Evolutionary conservation across 2,797 vertebrate genomes (phyloP), one percentile per base, ranked within the genome.

Genomic region (Meriones psammophilus): DNA sequence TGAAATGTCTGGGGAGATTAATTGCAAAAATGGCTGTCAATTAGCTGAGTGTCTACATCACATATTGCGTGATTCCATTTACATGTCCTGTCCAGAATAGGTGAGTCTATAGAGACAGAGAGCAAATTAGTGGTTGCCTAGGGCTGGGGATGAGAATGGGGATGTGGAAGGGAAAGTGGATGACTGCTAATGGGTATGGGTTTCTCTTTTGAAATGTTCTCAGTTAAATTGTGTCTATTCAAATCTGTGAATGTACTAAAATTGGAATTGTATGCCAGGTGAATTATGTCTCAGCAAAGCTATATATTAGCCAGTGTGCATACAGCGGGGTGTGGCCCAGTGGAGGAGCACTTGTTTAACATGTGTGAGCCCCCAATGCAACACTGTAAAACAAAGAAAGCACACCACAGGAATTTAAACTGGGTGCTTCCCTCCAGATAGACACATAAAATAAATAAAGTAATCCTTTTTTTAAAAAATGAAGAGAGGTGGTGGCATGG

Each of bases 1-100:
- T 94, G 91, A 91, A 84, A 88, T 95, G 18, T 83, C 46, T 54
- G 60, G 71, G 9, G 68, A 87, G 46, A 94, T 95, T 62, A 83
- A 81, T 90, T 87, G 50, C 79, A 54, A 73, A 58, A 24, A 26
- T 36, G 30, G 9, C 71, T 71, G 50, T 89, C 58, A 42, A 22
- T 86, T 33, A 77, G 81, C 93, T 58, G 62, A 87, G 69, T 62
- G 30, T 73, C 73, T 71, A 0, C 89, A n/a, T 54, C 39, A 71
- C 60, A 20, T 13, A 36, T 18, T 92, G 28, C 76, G 12, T 28
- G 33, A 84, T 89, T 91, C 17, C 26, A 13, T 94, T 94, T 87
- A 36, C 60, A 5, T 71, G 81, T 77, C 89, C 86, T 85, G 22
- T 81, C 77, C 77, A 91, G 78, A 96, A 42, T 22, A 50, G 36